Base-by-base conservation (phyloP, 1,140 invertebrate species). In the Dolichoris vasculosae region DNA sequence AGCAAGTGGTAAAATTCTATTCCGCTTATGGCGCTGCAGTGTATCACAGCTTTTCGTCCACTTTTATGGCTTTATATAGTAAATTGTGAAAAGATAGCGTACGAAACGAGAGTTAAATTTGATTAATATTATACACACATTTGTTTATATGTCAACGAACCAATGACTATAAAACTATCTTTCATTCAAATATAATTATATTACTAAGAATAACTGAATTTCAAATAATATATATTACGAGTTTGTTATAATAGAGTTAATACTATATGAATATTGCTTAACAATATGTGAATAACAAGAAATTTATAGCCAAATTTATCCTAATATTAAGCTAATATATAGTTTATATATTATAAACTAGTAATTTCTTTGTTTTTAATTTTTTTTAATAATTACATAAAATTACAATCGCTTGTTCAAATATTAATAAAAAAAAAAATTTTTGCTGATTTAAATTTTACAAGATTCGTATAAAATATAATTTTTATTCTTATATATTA, bases 1-100 rank as follows among this genome's bases (percentile, higher is more conserved):
- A 71, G 43, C 40, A 2, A 71, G 43, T 48, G 79, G 55, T 2
- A 23, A 81, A 81, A 81, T 71, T 69, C 64, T 81, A 69, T 81
- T 81, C 59, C 13, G 32, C 63, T 79, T 40, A 55, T 17, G 23
- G 17, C 30, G n/a, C 4, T n/a, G 9, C 17, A 59, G 8, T 38
- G 13, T 55, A 30, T 17, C 30, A 8, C 59, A 40, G 26, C 67
- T 38, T 81, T 81, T 81, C 43, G 30, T 81, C 13, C n/a, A 43
- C 79, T 64, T 71, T 71, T 69, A 51, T 3, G 43, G 40, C 67
- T 51, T 81, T 69, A 3, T 81, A 46, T 20, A 13, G 15, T 17
- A 38, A 67, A 67, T 26, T 26, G 26, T 63, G 55, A 20, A 55
- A 76, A 15, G 71, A 51, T 78, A 63, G 17, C 7, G 48, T 35